Conservation (phyloP, 2,888 invertebrate genomes). For the Xanthia togata region DNA sequence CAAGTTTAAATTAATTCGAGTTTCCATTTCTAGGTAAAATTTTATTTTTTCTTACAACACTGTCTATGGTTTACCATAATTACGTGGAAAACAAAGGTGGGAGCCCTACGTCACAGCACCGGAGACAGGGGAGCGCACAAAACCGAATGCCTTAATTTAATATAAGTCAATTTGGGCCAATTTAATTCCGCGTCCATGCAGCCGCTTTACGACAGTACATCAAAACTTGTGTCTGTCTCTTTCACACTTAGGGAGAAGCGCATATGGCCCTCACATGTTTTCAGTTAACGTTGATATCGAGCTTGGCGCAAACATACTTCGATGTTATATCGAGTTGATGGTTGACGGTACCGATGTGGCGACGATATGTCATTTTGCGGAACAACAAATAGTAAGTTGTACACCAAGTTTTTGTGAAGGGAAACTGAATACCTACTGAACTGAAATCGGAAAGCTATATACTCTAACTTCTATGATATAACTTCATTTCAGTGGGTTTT, state of each 20-base stretch:
- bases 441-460: no score
- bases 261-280: constrained; percentile 63
- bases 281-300: constrained; percentile 66
- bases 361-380: constrained; percentile 34
- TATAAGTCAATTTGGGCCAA: constrained; percentile 89
- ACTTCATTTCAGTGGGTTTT: constrained; percentile 8
- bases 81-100: constrained; percentile 58
- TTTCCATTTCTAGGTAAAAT: not conserved
- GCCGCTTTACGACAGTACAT: constrained; percentile 76
- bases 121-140: constrained; percentile 83
- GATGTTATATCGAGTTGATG: constrained; percentile 56
- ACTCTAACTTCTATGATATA: no score
- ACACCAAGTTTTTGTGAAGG: constrained; percentile 27
- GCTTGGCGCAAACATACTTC: constrained; percentile 70
- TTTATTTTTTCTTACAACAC: not conserved
- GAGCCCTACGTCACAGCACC: constrained; percentile 77
- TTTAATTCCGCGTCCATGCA: constrained; percentile 87
- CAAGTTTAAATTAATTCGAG: no score
- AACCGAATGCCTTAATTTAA: constrained; percentile 89
- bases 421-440: not conserved
- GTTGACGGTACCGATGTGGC: constrained; percentile 34
- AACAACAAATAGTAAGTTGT: constrained; percentile 38
- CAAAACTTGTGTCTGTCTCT: constrained; percentile 71
- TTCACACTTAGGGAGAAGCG: constrained; percentile 63
- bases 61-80: constrained; percentile 50